Evolutionary conservation across 30 jellyfish, hydroid and myxozoan species (phyloP), one percentile per base, ranked within the genome.

Genomic region (Catostylus mosaicus): DNA sequence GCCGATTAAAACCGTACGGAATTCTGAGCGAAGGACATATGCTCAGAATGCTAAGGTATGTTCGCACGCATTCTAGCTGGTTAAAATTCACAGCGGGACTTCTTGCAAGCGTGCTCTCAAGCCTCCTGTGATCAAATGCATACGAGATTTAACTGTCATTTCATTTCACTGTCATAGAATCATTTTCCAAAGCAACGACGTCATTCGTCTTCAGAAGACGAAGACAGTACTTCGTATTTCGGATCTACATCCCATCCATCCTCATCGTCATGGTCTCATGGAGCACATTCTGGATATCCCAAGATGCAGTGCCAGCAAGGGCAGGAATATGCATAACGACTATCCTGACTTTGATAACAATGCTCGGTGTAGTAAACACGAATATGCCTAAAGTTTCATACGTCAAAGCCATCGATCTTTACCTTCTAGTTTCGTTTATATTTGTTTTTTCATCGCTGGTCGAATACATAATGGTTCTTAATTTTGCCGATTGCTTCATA

Each of bases 251-350:
- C 18, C 99, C 99, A 7, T 95, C 97, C 75, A 71, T 89, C 16
- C 85, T 95, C 12, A 95, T 95, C 64, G 99, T 95, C 78, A 86
- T 89, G 93, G 99, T 95, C 24, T 90, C 99, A 8, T 95, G 97
- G 97, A 77, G 94, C 81, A 38, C 99, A 73, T 95, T 95, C 74
- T 95, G 99, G 99, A 95, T 95, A 27, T 64, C 87, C 78, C 88
- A 96, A 32, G 91, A 96, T 16, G 99, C 99, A 5, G 96, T 89
- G 37, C 99, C 99, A 24, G 99, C 99, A 22, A 68, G 99, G 1
- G 95, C 97, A 10, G 99, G 95, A 0, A 95, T 95, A 26, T 95
- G 97, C 74, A 90, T 95, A 76, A 95, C 99, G 22, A 70, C 99
- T 14, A 88, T 95, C 16, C 56, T 95, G 35, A 95, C 99, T 0